Base-by-base conservation (phyloP, 2,888 invertebrate genomes). In the Harmothoe impar region DNA sequence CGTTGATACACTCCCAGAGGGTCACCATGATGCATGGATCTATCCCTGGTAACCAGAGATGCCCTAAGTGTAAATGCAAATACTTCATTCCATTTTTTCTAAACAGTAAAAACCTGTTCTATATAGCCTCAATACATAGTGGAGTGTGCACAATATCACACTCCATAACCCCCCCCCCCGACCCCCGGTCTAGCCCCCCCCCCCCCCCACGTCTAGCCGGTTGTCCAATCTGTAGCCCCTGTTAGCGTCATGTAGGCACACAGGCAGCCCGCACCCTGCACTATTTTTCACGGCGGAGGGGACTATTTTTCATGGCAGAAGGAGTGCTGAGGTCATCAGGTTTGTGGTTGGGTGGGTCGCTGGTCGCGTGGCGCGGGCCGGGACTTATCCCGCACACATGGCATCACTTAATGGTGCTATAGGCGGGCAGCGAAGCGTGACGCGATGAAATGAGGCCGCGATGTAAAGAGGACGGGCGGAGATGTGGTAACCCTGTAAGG, bases 401-500 rank as follows among this genome's bases (percentile, higher is more conserved):
- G 51, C 84, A 84, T 84, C 84, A 29, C 33, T 84, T 84, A 84
- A n/a, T 84, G 35, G 43, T 35, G 72, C 15, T 72, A 72, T 72
- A 29, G 72, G 29, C 7, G 29, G 29, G 0, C 72, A 29, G 29
- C 17, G 29, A 72, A 29, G 72, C 72, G 72, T 29, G 72, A 72
- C 25, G 72, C 15, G 72, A 72, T 72, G 72, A 72, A 72, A 72
- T 72, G 72, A 72, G 72, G 72, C 29, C 29, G 29, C 1, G 72
- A 29, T 62, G 62, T 20, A n/a, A n/a, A n/a, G 23, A 15, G 20
- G 20, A 15, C n/a, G 3, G 62, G 62, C 1, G 62, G 62, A 20
- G 5, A n/a, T 20, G 62, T 62, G 20, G 5, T 20, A n/a, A n/a
- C 1, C 43, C 62, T 20, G 62, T 62, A 3, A 62, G 62, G 5